A percentile compares a stretch with the other conserved stretches of the same genome.
These are phyloP conservation scores for Meiosimyza decipiens DNA, from an alignment of 2,888 invertebrate species.

Conservation along the genomic window DNA sequence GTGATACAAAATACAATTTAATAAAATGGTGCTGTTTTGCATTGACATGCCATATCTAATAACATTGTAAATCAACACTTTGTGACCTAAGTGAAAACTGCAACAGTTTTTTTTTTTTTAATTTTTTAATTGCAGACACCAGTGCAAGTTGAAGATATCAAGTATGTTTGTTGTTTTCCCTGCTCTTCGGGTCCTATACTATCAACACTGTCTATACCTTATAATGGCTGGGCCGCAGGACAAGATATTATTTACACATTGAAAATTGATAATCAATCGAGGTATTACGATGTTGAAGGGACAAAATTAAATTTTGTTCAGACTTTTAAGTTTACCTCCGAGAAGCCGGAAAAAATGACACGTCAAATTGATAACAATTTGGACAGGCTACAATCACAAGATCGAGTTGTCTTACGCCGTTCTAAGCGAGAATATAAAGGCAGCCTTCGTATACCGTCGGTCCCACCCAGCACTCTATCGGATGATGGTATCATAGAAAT, in stretches of 20 bases:
- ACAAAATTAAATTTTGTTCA: slow-evolving; percentile 43
- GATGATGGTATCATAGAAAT: slow-evolving; percentile 42
- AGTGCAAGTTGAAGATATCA: slow-evolving; percentile 41
- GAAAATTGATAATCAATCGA: slow-evolving; percentile 49
- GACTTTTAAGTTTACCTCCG: slow-evolving; percentile 45
- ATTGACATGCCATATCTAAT: neutral
- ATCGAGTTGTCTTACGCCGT: slow-evolving; percentile 35
- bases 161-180: slow-evolving; percentile 48
- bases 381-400: neutral
- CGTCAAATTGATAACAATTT: slow-evolving; percentile 36
- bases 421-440: slow-evolving; percentile 44
- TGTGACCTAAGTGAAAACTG: too few relatives aligned
- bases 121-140: slow-evolving; percentile 42
- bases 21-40: neutral
- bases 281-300: slow-evolving; percentile 42
- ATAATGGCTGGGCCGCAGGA: slow-evolving; percentile 51
- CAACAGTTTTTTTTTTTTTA: neutral
- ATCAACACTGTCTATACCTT: slow-evolving; percentile 47
- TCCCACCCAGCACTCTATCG: slow-evolving; percentile 42
- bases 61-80: too few relatives aligned
- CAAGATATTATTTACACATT: slow-evolving; percentile 47
- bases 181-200: slow-evolving; percentile 47
- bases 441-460: slow-evolving; percentile 42
- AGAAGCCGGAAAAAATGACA: slow-evolving; percentile 43
- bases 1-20: slow-evolving; percentile 57